Evolutionary conservation across 2,888 invertebrate species (phyloP).

Genomic region (Melipona bicolor): DNA sequence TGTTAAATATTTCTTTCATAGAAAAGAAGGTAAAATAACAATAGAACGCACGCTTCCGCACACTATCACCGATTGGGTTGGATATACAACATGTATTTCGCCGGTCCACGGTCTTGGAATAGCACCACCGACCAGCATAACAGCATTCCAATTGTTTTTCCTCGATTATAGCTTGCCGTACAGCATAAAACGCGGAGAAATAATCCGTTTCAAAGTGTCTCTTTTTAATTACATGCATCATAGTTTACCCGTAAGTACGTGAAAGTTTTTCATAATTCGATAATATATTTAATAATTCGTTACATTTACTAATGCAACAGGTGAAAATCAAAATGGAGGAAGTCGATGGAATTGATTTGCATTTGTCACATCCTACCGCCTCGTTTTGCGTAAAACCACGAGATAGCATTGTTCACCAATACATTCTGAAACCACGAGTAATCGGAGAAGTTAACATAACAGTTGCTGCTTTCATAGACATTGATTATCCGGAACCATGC

Average conservation of each 20-base stretch:
- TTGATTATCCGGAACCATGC: constrained; percentile 83
- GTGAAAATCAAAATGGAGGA: constrained; percentile 77
- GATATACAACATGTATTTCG: constrained; percentile 86
- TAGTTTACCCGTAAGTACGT: constrained; percentile 87
- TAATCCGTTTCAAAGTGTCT: constrained; percentile 87
- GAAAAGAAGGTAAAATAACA: constrained; percentile 81
- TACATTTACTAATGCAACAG: constrained; percentile 43
- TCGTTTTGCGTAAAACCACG: constrained; percentile 77
- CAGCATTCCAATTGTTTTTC: constrained; percentile 90
- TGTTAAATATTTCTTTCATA: constrained; percentile 55
- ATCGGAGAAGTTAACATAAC: constrained; percentile 86
- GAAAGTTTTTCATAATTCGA: not conserved
- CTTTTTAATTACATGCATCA: constrained; percentile 90
- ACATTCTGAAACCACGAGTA: constrained; percentile 73
- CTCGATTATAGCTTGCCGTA: constrained; percentile 89
- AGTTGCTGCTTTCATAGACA: constrained; percentile 85
- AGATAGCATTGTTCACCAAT: constrained; percentile 79
- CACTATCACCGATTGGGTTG: constrained; percentile 88
- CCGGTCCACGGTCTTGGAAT: constrained; percentile 85
- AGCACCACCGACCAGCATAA: constrained; percentile 83
- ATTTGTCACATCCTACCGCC: constrained; percentile 66
- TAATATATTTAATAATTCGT: not conserved
- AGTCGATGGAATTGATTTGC: constrained; percentile 76
- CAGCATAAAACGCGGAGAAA: constrained; percentile 88
- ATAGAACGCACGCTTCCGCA: constrained; percentile 85